Base-by-base conservation (phyloP, 2,113 vertebrate species). In the Eptatretus burgeri region DNA sequence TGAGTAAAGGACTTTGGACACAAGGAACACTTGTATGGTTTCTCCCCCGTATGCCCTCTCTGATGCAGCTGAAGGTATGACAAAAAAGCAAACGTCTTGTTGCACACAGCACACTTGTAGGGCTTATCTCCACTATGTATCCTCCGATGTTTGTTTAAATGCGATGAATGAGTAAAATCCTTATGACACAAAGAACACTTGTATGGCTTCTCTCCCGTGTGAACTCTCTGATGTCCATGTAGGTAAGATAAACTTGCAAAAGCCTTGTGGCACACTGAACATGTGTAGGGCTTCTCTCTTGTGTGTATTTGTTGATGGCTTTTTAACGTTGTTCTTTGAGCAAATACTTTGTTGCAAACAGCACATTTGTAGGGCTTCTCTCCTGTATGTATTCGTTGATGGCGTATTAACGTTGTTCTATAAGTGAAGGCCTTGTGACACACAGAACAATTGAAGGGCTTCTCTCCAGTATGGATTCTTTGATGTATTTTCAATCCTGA, bases 121-220 rank as follows among this genome's bases (percentile, higher is more conserved):
- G 56, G 56, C 56, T 60, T 60, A 9, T 60, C 56, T n/a, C 56
- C 56, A n/a, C 9, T 60, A 20, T 60, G 56, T 12, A 11, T 60
- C 56, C 56, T n/a, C 11, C 13, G 56, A 20, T 60, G 56, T n/a
- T 20, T 60, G 56, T 20, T n/a, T 12, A 60, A 10, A 10, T 60
- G 20, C 10, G n/a, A n/a, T 20, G 56, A 60, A 20, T 20, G 56
- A 20, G 56, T 17, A 60, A 60, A 60, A 10, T 10, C 56, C 56
- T 17, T 60, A 20, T 20, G n/a, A 20, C 56, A 60, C 10, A 60
- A n/a, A 20, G 56, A 17, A 12, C 56, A 60, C n/a, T 60, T n/a
- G 56, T 60, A 60, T n/a, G 20, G 56, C 56, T 60, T 60, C 56
- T 60, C 56, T 20, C 56, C 56, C 2, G 56, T 60, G 56, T 60